Evolutionary conservation across 1,140 invertebrate species (phyloP).

Genomic region (Phortica variegata): DNA sequence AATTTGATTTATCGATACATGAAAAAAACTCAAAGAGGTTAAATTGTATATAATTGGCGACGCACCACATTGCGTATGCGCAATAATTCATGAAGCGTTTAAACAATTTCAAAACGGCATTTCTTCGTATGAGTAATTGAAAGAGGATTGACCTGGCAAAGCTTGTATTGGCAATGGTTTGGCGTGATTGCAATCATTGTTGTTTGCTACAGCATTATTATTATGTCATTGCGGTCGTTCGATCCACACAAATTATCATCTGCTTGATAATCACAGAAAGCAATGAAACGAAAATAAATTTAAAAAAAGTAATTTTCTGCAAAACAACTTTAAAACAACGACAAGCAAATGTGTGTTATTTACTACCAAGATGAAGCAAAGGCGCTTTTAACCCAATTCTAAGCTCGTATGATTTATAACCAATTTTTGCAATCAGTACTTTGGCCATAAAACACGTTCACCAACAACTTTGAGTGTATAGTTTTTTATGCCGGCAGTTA

Average conservation of each 20-base stretch:
- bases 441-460: not conserved
- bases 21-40: slow-evolving; percentile 26
- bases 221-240: slow-evolving; percentile 37
- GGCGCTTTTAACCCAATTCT: no score
- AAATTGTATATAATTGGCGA: slow-evolving; percentile 36
- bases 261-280: slow-evolving; percentile 23
- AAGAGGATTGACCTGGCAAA: slow-evolving; percentile 1
- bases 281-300: not conserved
- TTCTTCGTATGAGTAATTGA: slow-evolving; percentile 16
- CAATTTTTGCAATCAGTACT: slow-evolving; percentile 18
- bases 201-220: slow-evolving; percentile 24
- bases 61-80: slow-evolving; percentile 41
- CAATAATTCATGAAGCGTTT: slow-evolving; percentile 50
- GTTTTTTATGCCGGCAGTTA: slow-evolving; percentile 20
- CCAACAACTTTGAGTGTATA: slow-evolving; percentile 13
- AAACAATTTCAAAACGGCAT: slow-evolving; percentile 29
- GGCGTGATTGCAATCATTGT: not conserved
- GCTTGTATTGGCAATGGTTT: slow-evolving; percentile 18
- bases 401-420: no score
- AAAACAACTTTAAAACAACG: no score
- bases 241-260: no score
- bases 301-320: slow-evolving; percentile 15
- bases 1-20: slow-evolving; percentile 3
- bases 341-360: no score
- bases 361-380: no score